phyloP scores from a whole-genome alignment of 1,140 invertebrate genomes.

The Aphaenogaster rudis region DNA sequence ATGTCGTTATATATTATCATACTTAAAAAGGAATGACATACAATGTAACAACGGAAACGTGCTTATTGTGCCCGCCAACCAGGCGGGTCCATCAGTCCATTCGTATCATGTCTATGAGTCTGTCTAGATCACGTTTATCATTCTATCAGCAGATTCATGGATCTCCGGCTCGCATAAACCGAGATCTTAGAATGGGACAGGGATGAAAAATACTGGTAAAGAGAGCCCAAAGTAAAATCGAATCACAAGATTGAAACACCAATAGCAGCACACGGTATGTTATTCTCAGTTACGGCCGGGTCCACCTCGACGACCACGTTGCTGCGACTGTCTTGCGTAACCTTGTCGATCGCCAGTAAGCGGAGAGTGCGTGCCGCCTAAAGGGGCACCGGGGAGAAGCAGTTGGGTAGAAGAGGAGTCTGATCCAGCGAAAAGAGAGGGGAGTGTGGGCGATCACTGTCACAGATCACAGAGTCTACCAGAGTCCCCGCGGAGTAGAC shows the following conservation, averaged over 20 bases:
- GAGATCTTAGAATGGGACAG: background rate
- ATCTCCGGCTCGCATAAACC: background rate
- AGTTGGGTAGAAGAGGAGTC: conserved; percentile 26
- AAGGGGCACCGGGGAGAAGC: conserved; percentile 56
- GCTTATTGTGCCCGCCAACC: conserved; percentile 32
- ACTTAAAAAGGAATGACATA: background rate
- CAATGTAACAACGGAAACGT: conserved; percentile 14
- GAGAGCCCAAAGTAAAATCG: conserved; percentile 5
- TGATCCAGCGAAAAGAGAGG: background rate
- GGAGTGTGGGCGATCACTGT: conserved; percentile 51
- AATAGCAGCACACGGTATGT: conserved; percentile 41
- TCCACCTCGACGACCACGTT: conserved; percentile 68
- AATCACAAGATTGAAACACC: conserved; percentile 41
- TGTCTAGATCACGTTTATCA: conserved; percentile 26
- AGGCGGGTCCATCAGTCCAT: conserved; percentile 44
- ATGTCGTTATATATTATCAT: background rate
- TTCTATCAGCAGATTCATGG: background rate
- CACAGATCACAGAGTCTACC: conserved; percentile 56
- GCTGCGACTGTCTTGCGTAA: conserved; percentile 66
- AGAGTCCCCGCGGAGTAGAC: conserved; percentile 50
- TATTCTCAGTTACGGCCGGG: conserved; percentile 59
- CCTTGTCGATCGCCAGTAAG: conserved; percentile 68
- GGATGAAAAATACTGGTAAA: background rate
- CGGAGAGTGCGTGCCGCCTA: conserved; percentile 69
- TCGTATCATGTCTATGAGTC: background rate